phyloP scores from a whole-genome alignment of 2,797 vertebrate species.

The Spea hammondii region DNA sequence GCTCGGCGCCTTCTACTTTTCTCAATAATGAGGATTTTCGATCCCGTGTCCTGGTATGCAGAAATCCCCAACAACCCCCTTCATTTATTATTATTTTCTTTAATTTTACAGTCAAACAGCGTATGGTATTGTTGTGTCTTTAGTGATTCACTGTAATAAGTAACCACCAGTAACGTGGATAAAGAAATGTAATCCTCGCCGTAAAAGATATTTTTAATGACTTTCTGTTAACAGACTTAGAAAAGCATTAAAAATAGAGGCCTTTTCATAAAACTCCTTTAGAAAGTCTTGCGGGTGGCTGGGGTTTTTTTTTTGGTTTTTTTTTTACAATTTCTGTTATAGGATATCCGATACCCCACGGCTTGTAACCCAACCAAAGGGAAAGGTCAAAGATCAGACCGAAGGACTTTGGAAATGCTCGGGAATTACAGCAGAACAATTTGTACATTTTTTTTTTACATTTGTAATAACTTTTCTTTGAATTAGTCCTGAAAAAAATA shows the following conservation, averaged over 20 bases:
- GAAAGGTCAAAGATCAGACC: background rate
- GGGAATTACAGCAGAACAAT: background rate
- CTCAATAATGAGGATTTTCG: background rate
- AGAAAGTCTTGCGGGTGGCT: constrained; percentile 62
- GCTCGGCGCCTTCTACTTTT: no score
- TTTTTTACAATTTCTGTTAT: constrained; percentile 59
- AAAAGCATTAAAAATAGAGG: constrained; percentile 58
- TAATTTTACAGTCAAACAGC: constrained; percentile 1
- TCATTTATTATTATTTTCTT: background rate
- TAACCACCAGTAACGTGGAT: background rate
- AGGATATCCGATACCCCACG: constrained; percentile 52
- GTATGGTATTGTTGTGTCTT: background rate
- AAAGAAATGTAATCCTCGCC: constrained; percentile 61
- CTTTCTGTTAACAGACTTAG: constrained; percentile 68
- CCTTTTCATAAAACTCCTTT: constrained; percentile 56
- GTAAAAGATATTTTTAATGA: constrained; percentile 65
- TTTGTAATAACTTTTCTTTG: background rate
- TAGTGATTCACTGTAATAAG: constrained; percentile 9
- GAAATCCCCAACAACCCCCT: constrained; percentile 10
- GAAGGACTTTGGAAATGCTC: background rate
- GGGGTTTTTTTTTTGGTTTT: background rate
- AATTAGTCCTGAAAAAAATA: background rate
- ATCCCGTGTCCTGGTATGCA: background rate
- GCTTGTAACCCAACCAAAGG: constrained; percentile 53
- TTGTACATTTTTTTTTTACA: background rate